Conservation (phyloP, 2,113 vertebrate genomes). For the Regulus satrapa region DNA sequence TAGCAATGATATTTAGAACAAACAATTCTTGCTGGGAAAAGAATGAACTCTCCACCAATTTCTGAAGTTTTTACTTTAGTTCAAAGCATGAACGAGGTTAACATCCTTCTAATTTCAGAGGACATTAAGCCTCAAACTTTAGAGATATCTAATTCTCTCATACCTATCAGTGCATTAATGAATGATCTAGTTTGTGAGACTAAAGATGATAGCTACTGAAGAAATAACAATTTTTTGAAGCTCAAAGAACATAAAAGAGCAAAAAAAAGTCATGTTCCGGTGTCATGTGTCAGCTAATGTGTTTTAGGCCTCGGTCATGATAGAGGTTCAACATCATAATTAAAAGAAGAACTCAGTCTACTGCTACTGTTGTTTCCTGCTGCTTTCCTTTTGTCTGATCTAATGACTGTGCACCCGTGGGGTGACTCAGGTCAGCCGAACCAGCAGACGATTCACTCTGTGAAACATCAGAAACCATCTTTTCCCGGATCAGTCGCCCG, state of each 20-base stretch:
- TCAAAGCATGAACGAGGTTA: neutral
- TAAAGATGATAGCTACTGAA: neutral
- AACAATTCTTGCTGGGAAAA: neutral
- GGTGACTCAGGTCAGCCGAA: neutral
- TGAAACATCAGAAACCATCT: neutral
- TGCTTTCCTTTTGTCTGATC: conserved; percentile 1
- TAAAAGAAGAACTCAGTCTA: neutral
- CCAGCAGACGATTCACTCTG: neutral
- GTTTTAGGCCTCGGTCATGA: neutral
- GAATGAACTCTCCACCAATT: neutral
- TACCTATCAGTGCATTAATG: neutral
- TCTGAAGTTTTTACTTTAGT: neutral
- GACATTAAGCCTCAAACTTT: neutral
- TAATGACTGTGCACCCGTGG: neutral
- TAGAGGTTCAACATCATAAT: neutral
- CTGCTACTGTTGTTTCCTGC: neutral
- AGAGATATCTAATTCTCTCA: neutral
- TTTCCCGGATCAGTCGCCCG: neutral
- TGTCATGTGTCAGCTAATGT: neutral
- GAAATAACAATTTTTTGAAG: neutral
- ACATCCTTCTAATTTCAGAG: neutral
- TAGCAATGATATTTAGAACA: neutral
- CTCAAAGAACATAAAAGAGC: neutral
- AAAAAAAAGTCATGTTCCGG: neutral
- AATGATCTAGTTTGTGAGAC: neutral